Evolutionary conservation across 2,888 invertebrate species (phyloP).

Genomic region (Cerastis rubricosa): DNA sequence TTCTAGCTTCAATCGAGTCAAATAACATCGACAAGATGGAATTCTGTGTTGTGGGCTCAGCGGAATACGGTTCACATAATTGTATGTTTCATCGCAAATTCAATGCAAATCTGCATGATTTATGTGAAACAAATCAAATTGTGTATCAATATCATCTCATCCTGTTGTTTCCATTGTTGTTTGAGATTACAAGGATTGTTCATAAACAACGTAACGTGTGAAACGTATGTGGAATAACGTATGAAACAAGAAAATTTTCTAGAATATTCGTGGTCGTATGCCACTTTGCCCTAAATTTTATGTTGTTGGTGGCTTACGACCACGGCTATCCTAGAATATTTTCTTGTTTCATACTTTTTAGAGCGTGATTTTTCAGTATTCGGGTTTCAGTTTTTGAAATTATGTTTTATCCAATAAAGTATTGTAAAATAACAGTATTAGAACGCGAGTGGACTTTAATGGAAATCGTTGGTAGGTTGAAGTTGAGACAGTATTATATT

Average conservation of each 20-base stretch:
- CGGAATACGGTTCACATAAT: conserved; percentile 9
- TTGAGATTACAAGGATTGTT: conserved; percentile 3
- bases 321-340: no score
- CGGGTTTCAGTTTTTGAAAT: no score
- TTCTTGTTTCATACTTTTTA: no score
- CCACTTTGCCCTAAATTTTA: background rate
- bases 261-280: no score
- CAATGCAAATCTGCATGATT: background rate
- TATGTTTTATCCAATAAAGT: no score
- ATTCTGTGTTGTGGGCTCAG: conserved; percentile 21
- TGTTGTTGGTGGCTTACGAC: no score
- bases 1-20: conserved; percentile 12
- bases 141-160: conserved; percentile 12
- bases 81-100: no score
- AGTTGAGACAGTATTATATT: no score
- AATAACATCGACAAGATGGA: conserved; percentile 30
- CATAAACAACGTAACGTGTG: conserved; percentile 16
- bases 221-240: no score
- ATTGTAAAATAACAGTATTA: background rate
- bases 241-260: no score
- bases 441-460: background rate
- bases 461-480: background rate
- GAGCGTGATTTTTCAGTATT: background rate
- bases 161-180: background rate
- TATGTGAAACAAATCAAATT: background rate